These are phyloP conservation scores for Drosophila tripunctata DNA, from an alignment of 2,888 invertebrate genomes.

Conservation along the genomic window DNA sequence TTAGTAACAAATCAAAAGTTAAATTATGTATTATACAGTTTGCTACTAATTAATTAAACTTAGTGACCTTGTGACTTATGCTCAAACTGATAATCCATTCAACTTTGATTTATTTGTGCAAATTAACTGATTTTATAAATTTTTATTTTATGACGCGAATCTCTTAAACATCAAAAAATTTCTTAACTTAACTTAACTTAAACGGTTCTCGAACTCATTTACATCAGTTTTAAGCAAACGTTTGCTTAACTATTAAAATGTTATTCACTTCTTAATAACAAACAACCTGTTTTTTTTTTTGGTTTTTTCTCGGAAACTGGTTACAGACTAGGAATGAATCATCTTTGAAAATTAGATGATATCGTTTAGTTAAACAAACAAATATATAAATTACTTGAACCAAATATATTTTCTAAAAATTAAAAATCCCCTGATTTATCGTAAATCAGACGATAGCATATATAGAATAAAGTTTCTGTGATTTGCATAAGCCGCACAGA, in stretches of 20 bases:
- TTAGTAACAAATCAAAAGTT: not conserved
- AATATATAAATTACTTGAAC: not conserved
- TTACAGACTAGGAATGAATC: conserved; percentile 2
- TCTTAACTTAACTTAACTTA: not conserved
- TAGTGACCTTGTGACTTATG: not conserved
- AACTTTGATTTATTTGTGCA: not conserved
- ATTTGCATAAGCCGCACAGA: conserved; percentile 36
- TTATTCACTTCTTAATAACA: not conserved
- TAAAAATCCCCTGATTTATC: conserved; percentile 19
- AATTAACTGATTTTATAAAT: not conserved
- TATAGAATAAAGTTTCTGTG: conserved; percentile 1
- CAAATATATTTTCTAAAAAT: not conserved
- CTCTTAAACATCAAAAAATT: not conserved
- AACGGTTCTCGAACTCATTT: conserved; percentile 4
- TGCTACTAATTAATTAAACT: not conserved
- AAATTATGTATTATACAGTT: not conserved
- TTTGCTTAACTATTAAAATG: not conserved
- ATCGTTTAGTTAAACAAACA: conserved; percentile 3
- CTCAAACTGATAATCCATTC: not conserved
- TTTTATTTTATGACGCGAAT: not conserved
- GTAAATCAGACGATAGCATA: conserved; percentile 4
- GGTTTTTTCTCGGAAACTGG: conserved; percentile 4
- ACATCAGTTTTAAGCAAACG: not conserved
- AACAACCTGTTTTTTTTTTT: conserved; percentile 24
- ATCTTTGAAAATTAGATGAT: not conserved